These are phyloP conservation scores for Hydraecia micacea DNA, from an alignment of 2,888 invertebrate species.

Conservation along the genomic window DNA sequence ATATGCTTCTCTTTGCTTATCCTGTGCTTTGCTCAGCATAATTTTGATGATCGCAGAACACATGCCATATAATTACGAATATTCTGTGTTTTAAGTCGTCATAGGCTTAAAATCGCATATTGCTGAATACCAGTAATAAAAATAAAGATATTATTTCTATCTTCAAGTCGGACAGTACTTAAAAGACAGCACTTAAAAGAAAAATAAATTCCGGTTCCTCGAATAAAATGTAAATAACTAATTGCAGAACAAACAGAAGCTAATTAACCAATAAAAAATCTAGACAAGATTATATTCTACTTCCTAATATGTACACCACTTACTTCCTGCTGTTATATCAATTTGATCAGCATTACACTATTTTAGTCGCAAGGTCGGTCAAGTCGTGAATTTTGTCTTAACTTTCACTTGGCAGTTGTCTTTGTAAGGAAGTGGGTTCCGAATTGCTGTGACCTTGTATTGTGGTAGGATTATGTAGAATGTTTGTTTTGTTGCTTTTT, in stretches of 20 bases:
- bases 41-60: too few relatives aligned
- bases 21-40: too few relatives aligned
- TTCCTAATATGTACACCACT: conserved; percentile 12
- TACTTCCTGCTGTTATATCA: conserved; percentile 38
- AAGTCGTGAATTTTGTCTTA: conserved; percentile 31
- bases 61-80: too few relatives aligned
- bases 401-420: conserved; percentile 58
- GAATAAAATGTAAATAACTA: neutral
- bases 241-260: neutral
- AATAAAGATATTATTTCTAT: neutral
- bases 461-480: conserved; percentile 3
- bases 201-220: neutral
- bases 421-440: conserved; percentile 49
- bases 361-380: conserved; percentile 46
- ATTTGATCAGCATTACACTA: conserved; percentile 26
- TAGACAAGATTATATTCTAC: neutral
- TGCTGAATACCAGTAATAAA: neutral
- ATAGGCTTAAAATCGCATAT: neutral
- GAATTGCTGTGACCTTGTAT: conserved; percentile 44
- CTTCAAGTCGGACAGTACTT: neutral
- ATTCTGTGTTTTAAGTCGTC: too few relatives aligned
- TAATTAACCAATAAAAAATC: conserved; percentile 9
- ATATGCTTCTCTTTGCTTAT: too few relatives aligned
- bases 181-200: neutral
- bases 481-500: conserved; percentile 22